Base-by-base conservation (phyloP, 2,797 vertebrate genomes). In the Crenuchus spilurus region DNA sequence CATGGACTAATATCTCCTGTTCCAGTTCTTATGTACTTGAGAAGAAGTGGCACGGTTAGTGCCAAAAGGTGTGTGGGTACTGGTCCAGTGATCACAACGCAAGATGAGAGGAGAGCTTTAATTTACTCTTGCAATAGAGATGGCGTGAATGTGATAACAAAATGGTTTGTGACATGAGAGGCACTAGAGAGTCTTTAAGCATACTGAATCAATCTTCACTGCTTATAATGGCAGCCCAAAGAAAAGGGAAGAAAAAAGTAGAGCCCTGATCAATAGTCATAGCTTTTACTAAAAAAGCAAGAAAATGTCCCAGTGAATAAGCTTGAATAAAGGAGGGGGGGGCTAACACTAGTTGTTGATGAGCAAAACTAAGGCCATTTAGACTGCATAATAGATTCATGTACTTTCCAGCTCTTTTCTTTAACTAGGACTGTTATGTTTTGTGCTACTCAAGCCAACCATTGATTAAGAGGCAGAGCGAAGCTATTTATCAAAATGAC, bases 401-500 rank as follows among this genome's bases (percentile, higher is more conserved):
- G 13, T 0, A 18, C 35, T 72, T 54, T 1, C n/a, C 24, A 44
- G 31, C 22, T 26, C 28, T 60, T 49, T 46, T 49, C 6, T 8
- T 18, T 55, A 30, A 7, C 31, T 18, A 33, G 10, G 24, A 10
- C 44, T 20, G 16, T 57, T n/a, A 62, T 46, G 35, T 16, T 41
- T 16, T 63, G 16, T 20, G 22, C 67, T 62, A 51, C 55, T 18
- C 6, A 22, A 42, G 13, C 33, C 35, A 64, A 44, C 33, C 35
- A 58, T 11, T 18, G 42, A 55, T n/a, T 41, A 18, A 30, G 48
- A 35, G 46, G 44, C 57, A n/a, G 42, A 31, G 31, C 58, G 58
- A 20, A 75, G 65, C 72, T 65, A 72, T 60, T 65, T 74, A 78
- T 60, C 20, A 75, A 70, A 75, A 79, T 74, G 54, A 70, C 52